Conservation (phyloP, 2,113 vertebrate species). For the Sturnus vulgaris region DNA sequence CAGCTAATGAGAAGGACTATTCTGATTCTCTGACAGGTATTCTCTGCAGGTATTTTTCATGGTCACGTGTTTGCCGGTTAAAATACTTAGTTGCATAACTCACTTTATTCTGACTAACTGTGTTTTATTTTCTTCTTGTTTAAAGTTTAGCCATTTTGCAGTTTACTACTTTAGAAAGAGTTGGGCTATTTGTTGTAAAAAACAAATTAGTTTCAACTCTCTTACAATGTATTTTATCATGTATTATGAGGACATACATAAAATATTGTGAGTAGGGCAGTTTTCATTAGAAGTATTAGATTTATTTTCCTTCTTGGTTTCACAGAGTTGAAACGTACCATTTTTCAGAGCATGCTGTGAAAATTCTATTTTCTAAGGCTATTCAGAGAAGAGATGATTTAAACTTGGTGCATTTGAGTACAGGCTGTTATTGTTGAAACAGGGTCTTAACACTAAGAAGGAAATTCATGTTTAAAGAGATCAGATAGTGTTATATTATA, state of each 20-base stretch:
- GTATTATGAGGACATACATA: fast-evolving
- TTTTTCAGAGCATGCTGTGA: slow-evolving; percentile 14
- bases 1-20: not conserved
- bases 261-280: not conserved
- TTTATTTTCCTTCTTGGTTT: not conserved
- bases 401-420: not conserved
- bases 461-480: not conserved
- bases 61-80: not conserved
- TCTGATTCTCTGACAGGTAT: not conserved
- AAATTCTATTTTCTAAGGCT: slow-evolving; percentile 1
- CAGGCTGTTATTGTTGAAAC: not conserved
- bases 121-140: not conserved
- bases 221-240: not conserved
- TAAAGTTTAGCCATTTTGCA: not conserved
- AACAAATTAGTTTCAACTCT: not conserved
- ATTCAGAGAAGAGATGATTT: not conserved
- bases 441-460: not conserved
- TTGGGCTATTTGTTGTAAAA: not conserved
- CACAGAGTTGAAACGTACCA: not conserved
- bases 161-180: not conserved
- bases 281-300: not conserved
- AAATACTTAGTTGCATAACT: not conserved
- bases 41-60: not conserved
- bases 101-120: not conserved
- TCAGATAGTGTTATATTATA: not conserved